phyloP scores from a whole-genome alignment of 2,113 vertebrate species.

The Pluvialis apricaria region DNA sequence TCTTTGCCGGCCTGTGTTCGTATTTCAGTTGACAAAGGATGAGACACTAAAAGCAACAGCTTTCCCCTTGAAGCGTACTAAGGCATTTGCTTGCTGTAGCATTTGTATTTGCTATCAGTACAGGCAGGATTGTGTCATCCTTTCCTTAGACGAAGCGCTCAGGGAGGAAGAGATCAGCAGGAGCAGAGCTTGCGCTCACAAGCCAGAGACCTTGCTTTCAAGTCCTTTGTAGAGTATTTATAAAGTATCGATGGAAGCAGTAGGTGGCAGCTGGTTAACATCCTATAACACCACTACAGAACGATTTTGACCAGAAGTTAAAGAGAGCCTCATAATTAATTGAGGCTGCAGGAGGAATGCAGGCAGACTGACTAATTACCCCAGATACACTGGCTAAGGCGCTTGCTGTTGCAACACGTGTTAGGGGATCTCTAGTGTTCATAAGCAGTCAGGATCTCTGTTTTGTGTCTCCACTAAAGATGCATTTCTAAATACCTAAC shows the following conservation, averaged over 20 bases:
- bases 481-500: neutral
- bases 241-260: neutral
- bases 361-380: slow-evolving; percentile 27
- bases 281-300: neutral
- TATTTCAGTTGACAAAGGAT: neutral
- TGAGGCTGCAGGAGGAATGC: slow-evolving; percentile 1
- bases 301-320: neutral
- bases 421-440: neutral
- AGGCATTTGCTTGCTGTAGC: neutral
- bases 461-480: neutral
- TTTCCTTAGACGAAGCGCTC: neutral
- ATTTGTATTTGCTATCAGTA: neutral
- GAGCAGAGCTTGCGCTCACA: neutral
- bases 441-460: neutral
- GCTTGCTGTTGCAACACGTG: neutral
- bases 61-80: neutral
- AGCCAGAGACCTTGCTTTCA: neutral
- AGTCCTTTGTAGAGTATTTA: neutral
- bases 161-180: neutral
- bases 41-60: neutral
- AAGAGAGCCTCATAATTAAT: slow-evolving; percentile 27
- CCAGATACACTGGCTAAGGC: neutral
- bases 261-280: slow-evolving; percentile 37
- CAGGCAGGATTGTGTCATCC: neutral
- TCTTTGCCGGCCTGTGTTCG: neutral